Percentiles rank a stretch among this genome's conserved stretches.
These are phyloP conservation scores for Balanococcus diminutus DNA, from an alignment of 2,888 invertebrate species.

Conservation along the genomic window DNA sequence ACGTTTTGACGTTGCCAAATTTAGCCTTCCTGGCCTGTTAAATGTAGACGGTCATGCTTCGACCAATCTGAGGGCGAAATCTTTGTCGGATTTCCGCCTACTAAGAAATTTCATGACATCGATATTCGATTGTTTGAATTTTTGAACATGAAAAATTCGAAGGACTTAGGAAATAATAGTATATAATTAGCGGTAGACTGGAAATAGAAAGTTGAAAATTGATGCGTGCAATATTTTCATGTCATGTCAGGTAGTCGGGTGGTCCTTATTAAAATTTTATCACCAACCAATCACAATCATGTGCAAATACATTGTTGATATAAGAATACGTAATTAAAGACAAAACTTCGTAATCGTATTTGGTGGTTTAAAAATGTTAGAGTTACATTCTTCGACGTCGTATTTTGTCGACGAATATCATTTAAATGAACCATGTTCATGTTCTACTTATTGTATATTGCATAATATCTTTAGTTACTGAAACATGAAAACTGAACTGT, in stretches of 20 bases:
- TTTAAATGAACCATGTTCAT: neutral
- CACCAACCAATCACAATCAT: constrained; percentile 25
- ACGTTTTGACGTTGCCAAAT: too few relatives aligned
- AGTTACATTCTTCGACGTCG: neutral
- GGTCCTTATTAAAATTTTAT: constrained; percentile 42
- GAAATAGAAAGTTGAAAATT: neutral
- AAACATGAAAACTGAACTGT: neutral
- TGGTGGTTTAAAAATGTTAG: constrained; percentile 8
- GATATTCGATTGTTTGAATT: constrained; percentile 7
- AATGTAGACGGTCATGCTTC: too few relatives aligned
- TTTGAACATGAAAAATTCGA: neutral
- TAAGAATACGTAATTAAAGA: constrained; percentile 27
- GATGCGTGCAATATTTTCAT: neutral
- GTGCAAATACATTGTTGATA: constrained; percentile 32
- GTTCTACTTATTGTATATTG: neutral
- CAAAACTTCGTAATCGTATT: constrained; percentile 18
- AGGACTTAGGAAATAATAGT: neutral
- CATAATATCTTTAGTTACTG: neutral
- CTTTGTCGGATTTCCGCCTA: too few relatives aligned
- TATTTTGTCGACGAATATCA: constrained; percentile 33
- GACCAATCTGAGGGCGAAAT: too few relatives aligned
- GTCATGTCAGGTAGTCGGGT: neutral
- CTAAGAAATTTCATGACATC: too few relatives aligned
- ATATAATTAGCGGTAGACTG: neutral
- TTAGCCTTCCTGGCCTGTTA: too few relatives aligned